phyloP scores from a whole-genome alignment of 2,113 vertebrate genomes.

The Psilopsiagon aurifrons region DNA sequence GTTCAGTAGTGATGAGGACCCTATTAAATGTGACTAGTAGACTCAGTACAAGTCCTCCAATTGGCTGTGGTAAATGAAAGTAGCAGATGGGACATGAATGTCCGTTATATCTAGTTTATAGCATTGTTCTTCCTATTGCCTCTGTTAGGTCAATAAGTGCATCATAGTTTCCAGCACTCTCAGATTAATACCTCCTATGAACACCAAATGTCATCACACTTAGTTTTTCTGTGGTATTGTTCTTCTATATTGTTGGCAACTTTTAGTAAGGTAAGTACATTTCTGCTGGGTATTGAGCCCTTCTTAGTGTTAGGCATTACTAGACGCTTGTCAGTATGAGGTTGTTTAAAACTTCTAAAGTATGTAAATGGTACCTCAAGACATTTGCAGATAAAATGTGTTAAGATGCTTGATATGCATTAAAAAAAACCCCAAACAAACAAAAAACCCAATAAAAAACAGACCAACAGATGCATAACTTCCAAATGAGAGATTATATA shows the following conservation, averaged over 20 bases:
- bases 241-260: background rate
- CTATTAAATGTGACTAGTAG: background rate
- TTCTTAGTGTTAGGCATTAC: background rate
- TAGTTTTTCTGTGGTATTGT: background rate
- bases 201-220: background rate
- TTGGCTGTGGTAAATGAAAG: background rate
- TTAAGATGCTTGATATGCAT: background rate
- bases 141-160: background rate
- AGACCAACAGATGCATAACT: background rate
- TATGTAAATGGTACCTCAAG: background rate
- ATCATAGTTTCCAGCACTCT: background rate
- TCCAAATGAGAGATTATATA: background rate
- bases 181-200: background rate
- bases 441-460: background rate
- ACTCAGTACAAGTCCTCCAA: background rate
- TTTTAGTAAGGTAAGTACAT: conserved; percentile 43
- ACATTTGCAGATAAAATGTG: background rate
- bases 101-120: background rate
- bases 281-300: background rate
- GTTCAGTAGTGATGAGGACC: background rate
- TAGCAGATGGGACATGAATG: background rate
- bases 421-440: background rate
- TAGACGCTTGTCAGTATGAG: background rate
- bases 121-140: background rate
- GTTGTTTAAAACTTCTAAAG: background rate